Base-by-base conservation (phyloP, 2,797 vertebrate genomes). In the Thaleichthys pacificus region DNA sequence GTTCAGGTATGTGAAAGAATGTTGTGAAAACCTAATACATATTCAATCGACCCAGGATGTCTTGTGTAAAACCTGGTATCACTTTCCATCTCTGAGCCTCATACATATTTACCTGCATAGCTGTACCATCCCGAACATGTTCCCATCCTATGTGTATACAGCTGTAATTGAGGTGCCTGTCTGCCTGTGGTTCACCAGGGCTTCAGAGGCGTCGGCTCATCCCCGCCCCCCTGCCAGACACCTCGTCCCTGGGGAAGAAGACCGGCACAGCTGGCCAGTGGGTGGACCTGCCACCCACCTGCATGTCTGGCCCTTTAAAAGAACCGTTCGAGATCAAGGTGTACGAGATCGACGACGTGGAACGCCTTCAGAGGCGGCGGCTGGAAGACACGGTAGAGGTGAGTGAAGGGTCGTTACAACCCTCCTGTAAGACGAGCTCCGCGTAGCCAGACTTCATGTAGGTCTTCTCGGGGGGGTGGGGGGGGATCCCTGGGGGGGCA, bases 251-350 rank as follows among this genome's bases (percentile, higher is more conserved):
- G 79, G 95, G 96, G 90, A 96, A 96, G 81, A 99, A 98, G 85
- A 93, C 91, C 30, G 87, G 91, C 61, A 86, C 95, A 51, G 90
- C 96, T 0, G 97, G 95, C 75, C 97, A 99, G 61, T 99, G 98
- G 97, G 97, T 99, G 80, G 98, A 97, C 91, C 89, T 98, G 69
- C 97, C 97, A 65, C 97, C 97, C 5, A 56, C 51, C 51, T 56
- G 51, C 51, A 93, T 96, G 88, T 94, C 95, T 3, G 94, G 96
- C 82, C 93, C 95, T 19, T 86, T 96, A 80, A 99, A 98, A 90
- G 97, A 99, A 85, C 96, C 97, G 70, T 99, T 99, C 85, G 97
- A 99, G 92, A 99, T 99, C 87, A 99, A 99, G 90, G 97, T 99
- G 88, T 99, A 99, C 35, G 97, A 99, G 92, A 99, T 99, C 1